Percentiles rank a stretch among this genome's conserved stretches.
Evolutionary conservation across 2,888 invertebrate genomes (phyloP).

Genomic region (Ferdinandea cuprea): DNA sequence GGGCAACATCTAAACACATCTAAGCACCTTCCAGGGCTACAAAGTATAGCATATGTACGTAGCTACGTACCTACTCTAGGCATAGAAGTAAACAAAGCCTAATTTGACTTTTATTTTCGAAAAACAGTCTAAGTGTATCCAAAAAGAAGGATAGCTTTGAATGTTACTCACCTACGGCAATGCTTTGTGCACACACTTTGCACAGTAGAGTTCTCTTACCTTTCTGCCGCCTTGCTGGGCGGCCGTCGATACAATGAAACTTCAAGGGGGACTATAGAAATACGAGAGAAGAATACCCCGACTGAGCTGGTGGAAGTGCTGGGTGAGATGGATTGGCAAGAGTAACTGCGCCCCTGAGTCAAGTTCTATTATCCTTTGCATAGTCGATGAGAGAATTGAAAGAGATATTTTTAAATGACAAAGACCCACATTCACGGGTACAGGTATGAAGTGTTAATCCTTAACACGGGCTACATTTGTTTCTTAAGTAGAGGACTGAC

Average conservation of each 20-base stretch:
- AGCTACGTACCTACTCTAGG: neutral
- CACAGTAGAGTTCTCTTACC: neutral
- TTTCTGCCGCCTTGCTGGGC: neutral
- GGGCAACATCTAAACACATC: neutral
- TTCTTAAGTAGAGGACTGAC: constrained; percentile 29
- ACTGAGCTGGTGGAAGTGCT: neutral
- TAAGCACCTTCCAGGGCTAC: neutral
- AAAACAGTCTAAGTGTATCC: constrained; percentile 8
- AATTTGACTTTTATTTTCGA: constrained; percentile 55
- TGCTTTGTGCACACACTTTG: constrained; percentile 35
- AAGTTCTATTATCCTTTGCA: constrained; percentile 39
- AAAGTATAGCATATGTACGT: neutral
- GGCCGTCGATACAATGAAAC: constrained; percentile 25
- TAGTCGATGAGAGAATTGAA: constrained; percentile 37
- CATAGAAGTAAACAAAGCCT: constrained; percentile 37
- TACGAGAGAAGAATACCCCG: constrained; percentile 18
- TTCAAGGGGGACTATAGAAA: constrained; percentile 22
- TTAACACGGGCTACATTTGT: constrained; percentile 51
- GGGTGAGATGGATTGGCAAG: neutral
- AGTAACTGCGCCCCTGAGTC: constrained; percentile 27
- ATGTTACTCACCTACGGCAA: constrained; percentile 43
- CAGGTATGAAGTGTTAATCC: constrained; percentile 33
- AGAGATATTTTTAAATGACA: constrained; percentile 51
- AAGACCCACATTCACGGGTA: constrained; percentile 41
- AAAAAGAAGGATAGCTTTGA: constrained; percentile 37